These are phyloP conservation scores for Eristalis arbustorum DNA, from an alignment of 2,888 invertebrate species.

Conservation along the genomic window DNA sequence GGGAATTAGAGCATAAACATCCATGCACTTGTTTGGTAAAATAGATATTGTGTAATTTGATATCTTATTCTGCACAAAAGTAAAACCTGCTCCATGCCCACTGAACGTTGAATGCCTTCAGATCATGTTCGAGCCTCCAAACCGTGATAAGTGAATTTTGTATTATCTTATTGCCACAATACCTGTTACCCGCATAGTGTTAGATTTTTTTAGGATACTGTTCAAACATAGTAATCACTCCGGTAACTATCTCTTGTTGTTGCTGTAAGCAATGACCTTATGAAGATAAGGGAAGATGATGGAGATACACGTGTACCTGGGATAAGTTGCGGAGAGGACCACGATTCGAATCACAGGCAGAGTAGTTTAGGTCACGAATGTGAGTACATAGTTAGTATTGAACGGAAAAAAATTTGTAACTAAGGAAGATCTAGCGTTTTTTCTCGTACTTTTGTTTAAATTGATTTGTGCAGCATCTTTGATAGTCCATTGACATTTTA, in stretches of 20 bases:
- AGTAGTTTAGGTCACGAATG: not conserved
- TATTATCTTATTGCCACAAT: not conserved
- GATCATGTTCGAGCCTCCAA: not conserved
- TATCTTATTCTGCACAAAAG: not conserved
- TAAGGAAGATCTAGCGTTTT: no score
- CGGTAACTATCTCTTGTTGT: not conserved
- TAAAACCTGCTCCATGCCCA: not conserved
- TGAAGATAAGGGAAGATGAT: not conserved
- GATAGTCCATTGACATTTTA: no score
- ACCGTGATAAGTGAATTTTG: not conserved
- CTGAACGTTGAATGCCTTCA: not conserved
- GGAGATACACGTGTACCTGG: not conserved
- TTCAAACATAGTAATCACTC: not conserved
- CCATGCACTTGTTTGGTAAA: not conserved
- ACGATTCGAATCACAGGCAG: not conserved
- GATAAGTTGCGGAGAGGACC: not conserved
- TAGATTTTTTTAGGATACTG: not conserved
- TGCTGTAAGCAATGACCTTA: not conserved
- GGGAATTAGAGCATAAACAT: not conserved
- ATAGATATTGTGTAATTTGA: not conserved
- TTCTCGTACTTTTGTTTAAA: not conserved
- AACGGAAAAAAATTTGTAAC: no score
- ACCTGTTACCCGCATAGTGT: not conserved
- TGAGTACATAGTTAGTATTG: not conserved
- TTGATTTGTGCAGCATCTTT: no score